Evolutionary conservation across 2,113 vertebrate species (phyloP).

Genomic region (Stigmatopora nigra): DNA sequence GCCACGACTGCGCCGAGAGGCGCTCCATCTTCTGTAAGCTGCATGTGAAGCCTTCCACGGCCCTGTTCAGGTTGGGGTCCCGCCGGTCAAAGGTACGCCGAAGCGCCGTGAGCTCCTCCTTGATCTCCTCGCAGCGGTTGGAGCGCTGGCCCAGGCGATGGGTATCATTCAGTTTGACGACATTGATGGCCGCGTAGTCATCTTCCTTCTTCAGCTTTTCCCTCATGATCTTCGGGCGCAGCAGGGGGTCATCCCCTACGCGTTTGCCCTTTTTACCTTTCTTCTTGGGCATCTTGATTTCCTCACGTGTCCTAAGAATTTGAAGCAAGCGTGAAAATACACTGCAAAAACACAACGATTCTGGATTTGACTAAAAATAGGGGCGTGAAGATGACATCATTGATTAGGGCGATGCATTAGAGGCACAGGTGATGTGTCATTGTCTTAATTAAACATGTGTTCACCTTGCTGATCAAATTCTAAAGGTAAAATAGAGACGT

Average conservation of each 20-base stretch:
- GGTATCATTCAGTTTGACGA: neutral
- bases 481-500: too few species aligned
- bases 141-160: neutral
- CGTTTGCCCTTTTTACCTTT: constrained; percentile 8
- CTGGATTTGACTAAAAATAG: neutral
- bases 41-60: neutral
- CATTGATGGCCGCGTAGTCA: neutral
- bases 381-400: constrained; percentile 3
- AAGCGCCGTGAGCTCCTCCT: neutral
- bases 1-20: neutral
- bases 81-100: constrained; percentile 5
- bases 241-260: neutral
- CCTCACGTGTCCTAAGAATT: neutral
- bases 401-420: neutral
- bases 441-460: neutral
- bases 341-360: too few species aligned
- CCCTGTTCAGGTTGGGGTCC: neutral
- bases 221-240: constrained; percentile 2
- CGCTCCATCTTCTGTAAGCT: neutral
- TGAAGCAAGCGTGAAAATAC: neutral
- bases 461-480: too few species aligned
- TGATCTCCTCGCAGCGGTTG: neutral
- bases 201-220: constrained; percentile 9
- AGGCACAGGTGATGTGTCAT: neutral
- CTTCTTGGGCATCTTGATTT: neutral